Percentiles rank a stretch among this genome's conserved stretches.
These are phyloP conservation scores for Balaenoptera acutorostrata DNA, from an alignment of 2,113 vertebrate genomes.

Conservation along the genomic window DNA sequence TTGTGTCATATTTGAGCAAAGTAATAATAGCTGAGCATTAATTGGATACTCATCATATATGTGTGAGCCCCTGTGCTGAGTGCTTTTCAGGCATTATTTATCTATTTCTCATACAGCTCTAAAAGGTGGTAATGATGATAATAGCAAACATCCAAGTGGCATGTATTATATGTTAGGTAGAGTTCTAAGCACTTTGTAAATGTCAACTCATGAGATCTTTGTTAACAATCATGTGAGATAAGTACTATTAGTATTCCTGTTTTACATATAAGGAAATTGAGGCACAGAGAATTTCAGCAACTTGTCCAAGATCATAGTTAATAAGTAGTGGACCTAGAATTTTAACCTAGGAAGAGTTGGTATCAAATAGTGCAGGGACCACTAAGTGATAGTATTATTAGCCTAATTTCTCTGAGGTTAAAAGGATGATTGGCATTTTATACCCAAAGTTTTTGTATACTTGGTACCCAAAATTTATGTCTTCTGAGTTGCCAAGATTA, in stretches of 20 bases:
- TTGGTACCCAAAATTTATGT: neutral
- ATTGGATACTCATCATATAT: neutral
- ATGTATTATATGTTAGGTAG: neutral
- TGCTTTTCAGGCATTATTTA: neutral
- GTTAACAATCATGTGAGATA: neutral
- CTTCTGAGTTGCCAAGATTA: neutral
- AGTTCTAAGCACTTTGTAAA: neutral
- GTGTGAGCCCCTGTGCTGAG: neutral
- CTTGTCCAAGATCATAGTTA: neutral
- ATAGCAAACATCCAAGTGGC: neutral
- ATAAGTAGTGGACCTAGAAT: neutral
- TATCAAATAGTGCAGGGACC: neutral
- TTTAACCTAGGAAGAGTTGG: neutral
- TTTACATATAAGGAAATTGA: neutral
- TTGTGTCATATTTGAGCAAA: slow-evolving; percentile 5
- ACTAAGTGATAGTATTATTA: neutral
- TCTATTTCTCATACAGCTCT: neutral
- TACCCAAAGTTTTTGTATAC: neutral
- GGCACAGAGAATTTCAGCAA: neutral
- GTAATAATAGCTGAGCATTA: neutral
- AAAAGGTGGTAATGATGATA: neutral
- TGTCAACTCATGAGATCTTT: neutral
- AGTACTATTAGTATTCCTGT: neutral
- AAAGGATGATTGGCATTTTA: neutral
- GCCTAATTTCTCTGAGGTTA: neutral